These are phyloP conservation scores for Coregonus ussuriensis DNA, from an alignment of 2,797 vertebrate genomes.

Conservation along the genomic window DNA sequence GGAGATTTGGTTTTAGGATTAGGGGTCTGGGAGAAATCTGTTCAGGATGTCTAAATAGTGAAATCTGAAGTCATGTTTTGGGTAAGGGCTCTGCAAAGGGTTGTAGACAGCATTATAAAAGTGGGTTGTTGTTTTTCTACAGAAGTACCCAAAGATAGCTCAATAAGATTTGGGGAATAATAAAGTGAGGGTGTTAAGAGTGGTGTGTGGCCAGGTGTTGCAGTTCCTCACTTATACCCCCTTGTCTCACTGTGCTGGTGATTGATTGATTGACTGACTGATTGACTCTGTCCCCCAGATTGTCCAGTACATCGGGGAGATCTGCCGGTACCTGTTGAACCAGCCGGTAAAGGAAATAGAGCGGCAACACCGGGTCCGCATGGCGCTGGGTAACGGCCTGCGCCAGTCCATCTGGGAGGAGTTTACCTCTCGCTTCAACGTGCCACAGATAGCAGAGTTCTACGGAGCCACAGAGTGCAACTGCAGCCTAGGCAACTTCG, in stretches of 20 bases:
- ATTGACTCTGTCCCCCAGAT: slow-evolving; percentile 72
- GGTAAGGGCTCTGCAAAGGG: no score
- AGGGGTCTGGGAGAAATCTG: no score
- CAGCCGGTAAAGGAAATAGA: slow-evolving; percentile 85
- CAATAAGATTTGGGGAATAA: no score
- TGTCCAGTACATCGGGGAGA: slow-evolving; percentile 97
- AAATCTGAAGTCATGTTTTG: no score
- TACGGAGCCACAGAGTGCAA: slow-evolving; percentile 98
- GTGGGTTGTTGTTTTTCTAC: no score
- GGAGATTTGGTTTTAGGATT: neutral
- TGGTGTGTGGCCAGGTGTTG: no score
- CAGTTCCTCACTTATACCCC: no score
- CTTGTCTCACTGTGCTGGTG: no score
- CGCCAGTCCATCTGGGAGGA: slow-evolving; percentile 94
- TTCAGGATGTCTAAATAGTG: no score
- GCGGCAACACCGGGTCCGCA: slow-evolving; percentile 86
- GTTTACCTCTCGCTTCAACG: slow-evolving; percentile 88
- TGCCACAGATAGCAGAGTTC: slow-evolving; percentile 94
- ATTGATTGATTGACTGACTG: neutral
- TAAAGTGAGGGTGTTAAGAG: no score
- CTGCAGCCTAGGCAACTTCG: slow-evolving; percentile 97
- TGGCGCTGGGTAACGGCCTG: slow-evolving; percentile 94
- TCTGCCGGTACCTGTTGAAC: slow-evolving; percentile 94
- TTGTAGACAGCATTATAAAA: no score
- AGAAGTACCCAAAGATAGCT: no score